Evolutionary conservation across 1,140 invertebrate genomes (phyloP).

Genomic region (Nasonia giraulti): DNA sequence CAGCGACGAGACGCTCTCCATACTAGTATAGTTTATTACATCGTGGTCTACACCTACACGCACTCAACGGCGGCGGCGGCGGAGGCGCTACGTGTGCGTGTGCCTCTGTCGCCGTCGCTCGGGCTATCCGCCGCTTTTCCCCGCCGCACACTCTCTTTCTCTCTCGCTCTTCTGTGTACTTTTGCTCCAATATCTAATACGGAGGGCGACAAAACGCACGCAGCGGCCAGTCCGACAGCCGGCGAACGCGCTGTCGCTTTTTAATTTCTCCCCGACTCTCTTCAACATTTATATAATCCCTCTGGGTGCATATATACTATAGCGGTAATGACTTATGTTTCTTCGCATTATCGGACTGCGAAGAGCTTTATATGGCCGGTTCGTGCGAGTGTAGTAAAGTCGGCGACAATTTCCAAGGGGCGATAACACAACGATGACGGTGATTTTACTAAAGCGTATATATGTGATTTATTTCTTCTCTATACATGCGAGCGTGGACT

Average conservation of each 20-base stretch:
- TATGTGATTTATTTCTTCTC: too few relatives aligned
- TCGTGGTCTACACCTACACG: not conserved
- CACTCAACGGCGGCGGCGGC: not conserved
- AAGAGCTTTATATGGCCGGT: not conserved
- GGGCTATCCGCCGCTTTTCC: not conserved
- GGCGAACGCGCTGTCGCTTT: not conserved
- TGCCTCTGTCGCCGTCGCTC: too few relatives aligned
- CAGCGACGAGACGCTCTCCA: not conserved
- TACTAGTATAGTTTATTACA: too few relatives aligned
- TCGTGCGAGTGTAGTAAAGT: not conserved
- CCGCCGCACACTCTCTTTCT: too few relatives aligned
- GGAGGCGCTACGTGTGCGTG: too few relatives aligned
- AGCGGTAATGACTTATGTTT: too few relatives aligned
- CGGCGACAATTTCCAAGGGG: not conserved
- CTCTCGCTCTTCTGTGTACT: not conserved
- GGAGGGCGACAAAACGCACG: not conserved
- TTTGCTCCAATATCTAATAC: not conserved
- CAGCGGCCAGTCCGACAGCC: not conserved
- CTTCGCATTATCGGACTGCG: too few relatives aligned
- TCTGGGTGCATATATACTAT: not conserved
- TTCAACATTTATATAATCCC: slow-evolving; percentile 13
- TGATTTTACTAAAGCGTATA: too few relatives aligned
- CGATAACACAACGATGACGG: not conserved
- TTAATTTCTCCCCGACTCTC: slow-evolving; percentile 18
- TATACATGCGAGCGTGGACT: too few relatives aligned